Percentiles rank a stretch among this genome's conserved stretches.
Evolutionary conservation across 2,888 invertebrate genomes (phyloP).

Genomic region (Rhabditophanes sp.): DNA sequence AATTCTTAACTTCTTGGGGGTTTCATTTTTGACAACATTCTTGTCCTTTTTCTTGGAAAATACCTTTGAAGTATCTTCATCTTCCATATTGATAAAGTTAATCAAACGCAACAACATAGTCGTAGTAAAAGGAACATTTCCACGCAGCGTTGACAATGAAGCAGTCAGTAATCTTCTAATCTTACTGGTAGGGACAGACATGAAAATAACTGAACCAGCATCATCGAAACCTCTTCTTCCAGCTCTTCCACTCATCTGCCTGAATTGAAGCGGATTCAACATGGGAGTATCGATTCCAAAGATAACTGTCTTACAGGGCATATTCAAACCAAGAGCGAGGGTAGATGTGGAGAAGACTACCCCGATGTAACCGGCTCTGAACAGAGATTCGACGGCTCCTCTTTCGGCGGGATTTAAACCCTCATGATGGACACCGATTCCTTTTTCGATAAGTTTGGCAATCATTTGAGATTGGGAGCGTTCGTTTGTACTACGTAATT

Average conservation of each 20-base stretch:
- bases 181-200: constrained; percentile 38
- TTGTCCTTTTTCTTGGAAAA: constrained; percentile 14
- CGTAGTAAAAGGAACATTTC: constrained; percentile 40
- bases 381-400: constrained; percentile 38
- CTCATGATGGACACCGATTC: constrained; percentile 41
- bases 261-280: constrained; percentile 37
- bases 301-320: constrained; percentile 42
- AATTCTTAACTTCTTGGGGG: not conserved
- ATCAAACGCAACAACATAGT: constrained; percentile 33
- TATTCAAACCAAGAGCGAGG: constrained; percentile 41
- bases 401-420: constrained; percentile 29
- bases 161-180: constrained; percentile 41
- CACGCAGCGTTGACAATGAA: constrained; percentile 34
- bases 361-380: constrained; percentile 35
- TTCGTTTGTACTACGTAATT: constrained; percentile 12
- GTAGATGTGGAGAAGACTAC: constrained; percentile 40
- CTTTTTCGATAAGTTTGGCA: constrained; percentile 31
- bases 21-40: constrained; percentile 8
- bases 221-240: constrained; percentile 43
- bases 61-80: not conserved
- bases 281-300: constrained; percentile 38
- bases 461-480: constrained; percentile 16
- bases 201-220: constrained; percentile 39
- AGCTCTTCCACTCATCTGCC: constrained; percentile 43
- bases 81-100: constrained; percentile 23